Evolutionary conservation across 2,888 invertebrate genomes (phyloP), one percentile per base, ranked within the genome.

Genomic region (Eumerus sabulonum): DNA sequence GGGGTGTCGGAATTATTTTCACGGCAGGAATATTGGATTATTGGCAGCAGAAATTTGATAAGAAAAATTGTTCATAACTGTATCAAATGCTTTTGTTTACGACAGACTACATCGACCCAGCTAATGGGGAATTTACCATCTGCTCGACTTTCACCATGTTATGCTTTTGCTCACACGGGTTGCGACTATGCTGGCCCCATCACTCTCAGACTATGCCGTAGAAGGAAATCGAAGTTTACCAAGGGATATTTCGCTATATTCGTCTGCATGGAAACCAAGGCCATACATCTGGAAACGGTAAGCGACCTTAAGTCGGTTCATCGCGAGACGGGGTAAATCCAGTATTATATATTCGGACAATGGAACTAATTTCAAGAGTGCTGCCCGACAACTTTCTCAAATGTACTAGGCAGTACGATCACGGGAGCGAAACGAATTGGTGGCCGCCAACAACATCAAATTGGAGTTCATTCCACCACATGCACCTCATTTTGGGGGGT

Each of bases 81-180:
- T 54, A 56, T 59, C 13, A 50, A 45, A 36, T 82, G 71, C 40
- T 77, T 74, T 19, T 48, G 73, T 36, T 50, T 63, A 38, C 54
- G 72, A 1, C 54, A 57, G 11, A 18, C 48, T n/a, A 56, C 62
- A 14, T 36, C 57, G 5, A 16, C 50, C 12, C 77, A 63, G 50
- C 51, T 79, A 14, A 79, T 73, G 79, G 68, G 63, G n/a, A n/a
- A 73, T 9, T 51, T 66, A n/a, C 74, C 74, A n/a, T 9, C 48
- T 17, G 19, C 47, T 11, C 44, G 71, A 48, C 40, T 70, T 14
- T 12, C 47, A 19, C 44, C 44, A 44, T 56, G 19, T 2, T 44
- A 38, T 9, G 14, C 42, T n/a, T 56, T 56, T 44, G 56, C 17
- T 9, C 56, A 56, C 19, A 44, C 56, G 0, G 56, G 56, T 14